Evolutionary conservation across 2,797 vertebrate species (phyloP), one percentile per base, ranked within the genome.

Genomic region (Sitta carolinensis): DNA sequence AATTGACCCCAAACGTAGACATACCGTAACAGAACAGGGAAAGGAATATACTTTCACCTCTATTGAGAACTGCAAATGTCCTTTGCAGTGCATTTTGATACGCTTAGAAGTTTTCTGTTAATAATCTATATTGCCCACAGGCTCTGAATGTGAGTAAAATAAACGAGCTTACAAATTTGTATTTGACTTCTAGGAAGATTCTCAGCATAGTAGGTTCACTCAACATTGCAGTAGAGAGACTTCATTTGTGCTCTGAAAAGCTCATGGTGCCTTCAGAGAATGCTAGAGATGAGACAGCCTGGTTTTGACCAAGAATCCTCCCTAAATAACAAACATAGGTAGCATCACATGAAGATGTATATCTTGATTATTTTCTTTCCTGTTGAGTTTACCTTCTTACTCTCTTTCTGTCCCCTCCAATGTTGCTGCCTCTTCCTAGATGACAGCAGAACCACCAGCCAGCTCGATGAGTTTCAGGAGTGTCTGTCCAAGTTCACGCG

Each of bases 401-500:
- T 81, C 34, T 91, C 9, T 89, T 94, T 92, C 43, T 82, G 40
- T 67, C 47, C 21, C 66, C 47, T 16, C 19, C 26, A 9, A 62
- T 43, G 68, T 52, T 32, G 1, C 86, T 78, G 84, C 59, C 43
- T 82, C 43, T 76, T 27, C 67, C n/a, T 94, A 99, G 99, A 99
- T 93, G 99, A 99, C 96, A 99, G 98, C 97, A 98, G 99, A 97
- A 99, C 98, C 93, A 98, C 99, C 84, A 99, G 99, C 97, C 99
- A 99, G 95, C 97, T 99, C 97, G 99, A 99, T 94, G 99, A 99
- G 94, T 99, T 99, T 88, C 99, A 99, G 98, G 99, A 99, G 97
- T 99, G 99, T 96, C 98, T 99, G 3, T 99, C 99, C 48, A 99
- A 99, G 95, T 99, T 99, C 96, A 99, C 99, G 0, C 98, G 99